Base-by-base conservation (phyloP, 92 coral and sea anemone species). In the Plumapathes pennacea region DNA sequence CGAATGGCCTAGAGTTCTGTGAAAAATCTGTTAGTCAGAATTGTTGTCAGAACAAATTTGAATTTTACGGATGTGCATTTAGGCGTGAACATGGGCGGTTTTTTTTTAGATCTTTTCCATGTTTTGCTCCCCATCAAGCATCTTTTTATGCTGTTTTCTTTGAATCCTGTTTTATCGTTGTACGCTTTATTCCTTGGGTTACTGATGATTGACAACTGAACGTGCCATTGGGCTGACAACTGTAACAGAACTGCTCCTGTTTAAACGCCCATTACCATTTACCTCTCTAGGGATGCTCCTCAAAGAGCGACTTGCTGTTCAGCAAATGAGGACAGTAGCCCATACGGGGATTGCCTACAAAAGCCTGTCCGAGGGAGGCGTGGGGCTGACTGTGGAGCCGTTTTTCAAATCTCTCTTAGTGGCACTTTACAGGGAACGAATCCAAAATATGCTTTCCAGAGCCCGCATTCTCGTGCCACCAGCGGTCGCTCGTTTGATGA, bases 381-480 rank as follows among this genome's bases (percentile, higher is more conserved):
- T 94, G 14, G 51, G 80, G 36, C 62, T 94, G 80, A 94, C 99
- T 4, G 85, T 80, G 18, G 99, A 94, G 58, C 96, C 99, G 32
- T 88, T 88, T 59, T 94, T 94, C 49, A 75, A 91, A 43, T 82
- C 90, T 1, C 71, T 94, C 5, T 33, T 88, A 27, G 96, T 81
- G 4, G 89, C 99, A 6, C 69, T 94, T 38, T 88, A 94, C 64
- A 76, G 86, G 42, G 88, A 94, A 56, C 81, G 68, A 38, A 79
- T 94, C 11, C 59, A 79, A 50, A 62, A 72, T 33, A 86, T 94
- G 17, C 76, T 88, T 21, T 45, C 71, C 47, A 86, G 69, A 45
- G 82, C 96, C 41, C 86, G 99, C 51, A 94, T 94, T 26, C 83
- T 62, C 46, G 78, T 94, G 14, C 88, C 96, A 6, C 86, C 77